Percentiles rank a stretch among this genome's conserved stretches.
These are phyloP conservation scores for Mythimna pallens DNA, from an alignment of 2,888 invertebrate species.

Conservation along the genomic window DNA sequence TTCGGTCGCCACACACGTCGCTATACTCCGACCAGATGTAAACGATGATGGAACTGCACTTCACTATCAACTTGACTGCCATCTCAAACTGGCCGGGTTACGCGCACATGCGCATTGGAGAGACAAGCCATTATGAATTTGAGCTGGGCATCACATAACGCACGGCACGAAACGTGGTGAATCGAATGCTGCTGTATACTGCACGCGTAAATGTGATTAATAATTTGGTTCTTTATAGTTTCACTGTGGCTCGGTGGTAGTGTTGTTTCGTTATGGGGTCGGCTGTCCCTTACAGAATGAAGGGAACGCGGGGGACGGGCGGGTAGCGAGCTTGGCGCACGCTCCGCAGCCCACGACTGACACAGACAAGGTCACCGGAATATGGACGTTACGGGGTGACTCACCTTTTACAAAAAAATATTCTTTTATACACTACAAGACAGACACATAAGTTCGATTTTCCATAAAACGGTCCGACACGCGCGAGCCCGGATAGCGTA, in stretches of 20 bases:
- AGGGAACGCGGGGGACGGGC: slow-evolving; percentile 58
- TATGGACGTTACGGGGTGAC: slow-evolving; percentile 67
- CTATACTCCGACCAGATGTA: slow-evolving; percentile 63
- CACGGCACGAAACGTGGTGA: slow-evolving; percentile 34
- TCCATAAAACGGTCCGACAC: slow-evolving; percentile 42
- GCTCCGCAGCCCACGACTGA: slow-evolving; percentile 71
- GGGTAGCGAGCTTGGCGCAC: slow-evolving; percentile 67
- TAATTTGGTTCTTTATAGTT: slow-evolving; percentile 8
- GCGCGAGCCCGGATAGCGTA: slow-evolving; percentile 20
- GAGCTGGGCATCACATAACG: slow-evolving; percentile 36
- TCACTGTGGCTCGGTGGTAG: slow-evolving; percentile 31
- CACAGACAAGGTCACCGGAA: slow-evolving; percentile 73
- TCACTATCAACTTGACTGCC: slow-evolving; percentile 52
- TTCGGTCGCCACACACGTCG: slow-evolving; percentile 57
- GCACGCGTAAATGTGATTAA: slow-evolving; percentile 28
- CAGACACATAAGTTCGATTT: slow-evolving; percentile 34
- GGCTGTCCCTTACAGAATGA: neutral
- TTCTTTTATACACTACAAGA: slow-evolving; percentile 29
- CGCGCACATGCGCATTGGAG: slow-evolving; percentile 75
- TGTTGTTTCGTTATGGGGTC: slow-evolving; percentile 16
- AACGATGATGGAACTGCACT: slow-evolving; percentile 49
- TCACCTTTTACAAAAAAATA: slow-evolving; percentile 62
- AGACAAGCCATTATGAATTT: slow-evolving; percentile 44
- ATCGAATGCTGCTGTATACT: slow-evolving; percentile 30
- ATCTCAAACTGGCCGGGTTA: slow-evolving; percentile 62